Evolutionary conservation across 1,140 invertebrate genomes (phyloP).

Genomic region (Dendrolimus kikuchii): DNA sequence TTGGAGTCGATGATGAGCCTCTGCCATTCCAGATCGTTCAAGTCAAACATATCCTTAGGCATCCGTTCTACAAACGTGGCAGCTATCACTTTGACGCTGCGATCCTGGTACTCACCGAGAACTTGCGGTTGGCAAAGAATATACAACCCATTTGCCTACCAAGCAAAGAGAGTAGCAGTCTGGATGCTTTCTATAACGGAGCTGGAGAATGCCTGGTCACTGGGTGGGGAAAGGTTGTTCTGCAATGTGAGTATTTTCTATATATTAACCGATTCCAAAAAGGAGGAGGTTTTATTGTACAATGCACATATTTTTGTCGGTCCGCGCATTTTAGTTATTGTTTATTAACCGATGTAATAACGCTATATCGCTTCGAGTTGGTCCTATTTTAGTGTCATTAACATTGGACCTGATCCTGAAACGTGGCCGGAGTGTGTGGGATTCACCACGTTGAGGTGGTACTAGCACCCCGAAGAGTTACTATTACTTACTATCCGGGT

Average conservation of each 20-base stretch:
- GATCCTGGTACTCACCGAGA: slow-evolving; percentile 78
- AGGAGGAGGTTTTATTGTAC: neutral
- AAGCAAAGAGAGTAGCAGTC: slow-evolving; percentile 42
- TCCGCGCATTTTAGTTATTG: neutral
- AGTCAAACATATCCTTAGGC: slow-evolving; percentile 78
- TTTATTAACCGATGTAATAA: neutral
- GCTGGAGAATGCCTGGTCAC: slow-evolving; percentile 81
- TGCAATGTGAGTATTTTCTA: slow-evolving; percentile 77
- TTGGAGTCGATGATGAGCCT: slow-evolving; percentile 85
- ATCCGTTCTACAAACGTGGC: slow-evolving; percentile 79
- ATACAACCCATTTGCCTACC: slow-evolving; percentile 84
- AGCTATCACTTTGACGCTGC: slow-evolving; percentile 81
- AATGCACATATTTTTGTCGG: no score
- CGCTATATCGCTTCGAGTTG: neutral
- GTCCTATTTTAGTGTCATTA: no score
- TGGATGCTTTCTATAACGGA: slow-evolving; percentile 56
- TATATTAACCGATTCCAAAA: slow-evolving; percentile 6
- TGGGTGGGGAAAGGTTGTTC: slow-evolving; percentile 85
- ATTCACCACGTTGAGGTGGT: no score
- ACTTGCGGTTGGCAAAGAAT: slow-evolving; percentile 77
- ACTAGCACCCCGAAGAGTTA: no score
- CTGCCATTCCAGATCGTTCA: slow-evolving; percentile 83
- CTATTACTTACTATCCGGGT: no score
- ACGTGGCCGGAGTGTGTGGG: no score
- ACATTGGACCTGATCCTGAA: no score